phyloP scores from a whole-genome alignment of 2,888 invertebrate genomes.

The Lasiommata megera region DNA sequence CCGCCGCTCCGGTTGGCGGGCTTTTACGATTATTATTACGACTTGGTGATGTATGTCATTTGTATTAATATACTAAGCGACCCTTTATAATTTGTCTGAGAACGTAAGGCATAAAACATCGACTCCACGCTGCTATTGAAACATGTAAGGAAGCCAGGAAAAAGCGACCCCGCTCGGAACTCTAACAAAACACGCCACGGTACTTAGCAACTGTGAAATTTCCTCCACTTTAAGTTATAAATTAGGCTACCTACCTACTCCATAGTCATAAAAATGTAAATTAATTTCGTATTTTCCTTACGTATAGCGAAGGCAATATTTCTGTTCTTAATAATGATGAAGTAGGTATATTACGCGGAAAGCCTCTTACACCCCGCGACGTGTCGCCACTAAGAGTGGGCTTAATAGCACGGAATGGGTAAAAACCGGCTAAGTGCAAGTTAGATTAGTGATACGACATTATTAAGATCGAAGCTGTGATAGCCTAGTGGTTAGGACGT shows the following conservation, averaged over 20 bases:
- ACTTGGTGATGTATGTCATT: too few species aligned
- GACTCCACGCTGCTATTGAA: conserved; percentile 18
- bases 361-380: not conserved
- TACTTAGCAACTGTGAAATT: conserved; percentile 21
- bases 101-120: not conserved
- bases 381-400: not conserved
- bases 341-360: not conserved
- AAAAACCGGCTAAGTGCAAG: too few species aligned
- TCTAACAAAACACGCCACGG: conserved; percentile 26
- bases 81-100: not conserved
- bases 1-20: too few species aligned
- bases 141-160: conserved; percentile 23
- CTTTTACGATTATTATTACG: too few species aligned
- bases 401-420: too few species aligned
- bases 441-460: too few species aligned
- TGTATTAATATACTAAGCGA: too few species aligned
- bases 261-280: conserved; percentile 19
- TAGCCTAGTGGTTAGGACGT: too few species aligned
- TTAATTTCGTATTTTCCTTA: conserved; percentile 19
- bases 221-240: conserved; percentile 22
- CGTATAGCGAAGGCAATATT: conserved; percentile 11
- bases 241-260: conserved; percentile 18
- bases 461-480: too few species aligned
- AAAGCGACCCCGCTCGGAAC: conserved; percentile 14
- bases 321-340: conserved; percentile 13